Evolutionary conservation across 1,140 invertebrate genomes (phyloP).

Genomic region (Acyrthosiphon pisum): DNA sequence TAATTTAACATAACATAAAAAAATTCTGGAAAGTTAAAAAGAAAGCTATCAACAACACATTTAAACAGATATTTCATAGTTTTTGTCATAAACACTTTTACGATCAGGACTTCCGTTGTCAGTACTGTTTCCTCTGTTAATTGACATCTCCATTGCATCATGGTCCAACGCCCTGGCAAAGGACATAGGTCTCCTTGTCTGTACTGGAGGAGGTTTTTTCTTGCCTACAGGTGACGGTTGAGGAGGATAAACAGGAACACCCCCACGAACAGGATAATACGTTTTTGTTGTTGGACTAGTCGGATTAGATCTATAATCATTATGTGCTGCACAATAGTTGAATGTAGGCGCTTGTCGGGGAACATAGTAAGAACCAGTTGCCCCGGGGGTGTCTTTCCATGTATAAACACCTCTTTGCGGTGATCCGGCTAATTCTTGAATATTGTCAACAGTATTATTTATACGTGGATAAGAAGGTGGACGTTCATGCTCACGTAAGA

Average conservation of each 20-base stretch:
- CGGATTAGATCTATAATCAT: constrained; percentile 76
- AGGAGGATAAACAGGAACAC: constrained; percentile 74
- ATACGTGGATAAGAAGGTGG: constrained; percentile 65
- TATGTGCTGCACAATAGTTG: constrained; percentile 61
- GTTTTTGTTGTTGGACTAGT: constrained; percentile 77
- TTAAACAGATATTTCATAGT: constrained; percentile 90
- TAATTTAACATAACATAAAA: constrained; percentile 37
- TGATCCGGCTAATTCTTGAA: constrained; percentile 81
- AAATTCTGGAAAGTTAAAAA: constrained; percentile 41
- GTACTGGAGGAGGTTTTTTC: constrained; percentile 65
- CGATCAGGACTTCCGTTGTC: constrained; percentile 77
- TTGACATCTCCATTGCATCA: constrained; percentile 77
- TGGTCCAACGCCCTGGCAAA: constrained; percentile 91
- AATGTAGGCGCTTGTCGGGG: constrained; percentile 61
- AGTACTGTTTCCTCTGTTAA: constrained; percentile 62
- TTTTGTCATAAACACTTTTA: constrained; percentile 91
- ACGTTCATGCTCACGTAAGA: constrained; percentile 72
- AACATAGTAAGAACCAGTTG: constrained; percentile 64
- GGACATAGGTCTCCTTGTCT: constrained; percentile 79
- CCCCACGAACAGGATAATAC: constrained; percentile 67
- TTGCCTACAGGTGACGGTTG: constrained; percentile 69
- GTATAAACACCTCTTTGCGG: constrained; percentile 83
- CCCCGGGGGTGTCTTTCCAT: constrained; percentile 78
- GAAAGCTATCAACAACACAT: constrained; percentile 44
- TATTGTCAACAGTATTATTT: constrained; percentile 69